Evolutionary conservation across 2,113 vertebrate genomes (phyloP).

Genomic region (Triplophysa siluroides): DNA sequence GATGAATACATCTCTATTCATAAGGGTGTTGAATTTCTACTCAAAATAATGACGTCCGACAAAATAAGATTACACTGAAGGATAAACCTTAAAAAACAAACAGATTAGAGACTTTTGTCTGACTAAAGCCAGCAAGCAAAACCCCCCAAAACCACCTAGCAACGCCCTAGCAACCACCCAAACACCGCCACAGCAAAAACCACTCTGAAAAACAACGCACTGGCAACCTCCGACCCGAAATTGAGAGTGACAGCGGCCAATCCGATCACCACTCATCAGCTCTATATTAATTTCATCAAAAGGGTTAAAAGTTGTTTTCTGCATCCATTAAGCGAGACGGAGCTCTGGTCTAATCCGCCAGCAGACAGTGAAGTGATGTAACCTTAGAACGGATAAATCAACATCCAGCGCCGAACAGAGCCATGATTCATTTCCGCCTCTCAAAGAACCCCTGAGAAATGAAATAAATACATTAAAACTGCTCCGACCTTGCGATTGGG

Average conservation of each 20-base stretch:
- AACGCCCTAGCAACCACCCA: neutral
- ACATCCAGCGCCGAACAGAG: conserved; percentile 18
- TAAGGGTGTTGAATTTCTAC: too few relatives aligned
- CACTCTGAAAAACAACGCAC: too few relatives aligned
- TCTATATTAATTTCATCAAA: conserved; percentile 5
- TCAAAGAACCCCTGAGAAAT: conserved; percentile 38
- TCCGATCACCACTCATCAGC: neutral
- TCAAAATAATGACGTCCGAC: too few relatives aligned
- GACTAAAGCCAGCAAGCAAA: too few relatives aligned
- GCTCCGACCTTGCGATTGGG: conserved; percentile 62
- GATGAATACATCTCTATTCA: too few relatives aligned
- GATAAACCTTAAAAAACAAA: too few relatives aligned
- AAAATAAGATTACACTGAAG: too few relatives aligned
- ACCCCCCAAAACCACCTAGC: too few relatives aligned
- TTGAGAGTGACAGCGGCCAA: neutral
- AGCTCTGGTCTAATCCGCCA: conserved; percentile 17
- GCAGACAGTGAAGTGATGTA: conserved; percentile 29
- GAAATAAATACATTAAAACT: conserved; percentile 55
- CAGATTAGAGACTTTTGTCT: too few relatives aligned
- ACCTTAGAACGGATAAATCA: conserved; percentile 30
- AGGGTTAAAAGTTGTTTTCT: conserved; percentile 10
- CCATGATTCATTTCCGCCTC: conserved; percentile 47
- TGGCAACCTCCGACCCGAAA: too few relatives aligned
- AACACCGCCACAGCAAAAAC: too few relatives aligned
- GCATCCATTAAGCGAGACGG: conserved; percentile 25